These are phyloP conservation scores for Anser cygnoides DNA, from an alignment of 2,113 vertebrate genomes.

Conservation along the genomic window DNA sequence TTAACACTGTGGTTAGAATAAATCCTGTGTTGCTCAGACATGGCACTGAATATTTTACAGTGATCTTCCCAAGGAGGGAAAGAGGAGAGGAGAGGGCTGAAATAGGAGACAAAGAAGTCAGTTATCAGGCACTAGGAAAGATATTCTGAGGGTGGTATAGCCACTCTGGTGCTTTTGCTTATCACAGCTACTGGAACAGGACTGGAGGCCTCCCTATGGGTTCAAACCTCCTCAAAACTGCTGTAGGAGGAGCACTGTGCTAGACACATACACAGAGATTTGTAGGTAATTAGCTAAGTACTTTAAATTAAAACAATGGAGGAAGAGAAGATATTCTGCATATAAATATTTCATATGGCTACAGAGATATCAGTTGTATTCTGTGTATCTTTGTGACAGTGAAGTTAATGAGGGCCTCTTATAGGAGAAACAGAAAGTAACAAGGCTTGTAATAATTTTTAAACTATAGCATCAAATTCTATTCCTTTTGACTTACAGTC, in stretches of 20 bases:
- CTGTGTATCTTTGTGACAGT: neutral
- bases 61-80: neutral
- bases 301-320: neutral
- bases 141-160: neutral
- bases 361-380: neutral
- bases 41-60: neutral
- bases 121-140: neutral
- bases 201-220: neutral
- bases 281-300: neutral
- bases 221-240: neutral
- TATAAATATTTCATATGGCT: neutral
- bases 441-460: constrained; percentile 23
- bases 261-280: neutral
- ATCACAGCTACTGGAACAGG: neutral
- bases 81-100: neutral
- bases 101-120: neutral
- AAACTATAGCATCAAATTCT: neutral
- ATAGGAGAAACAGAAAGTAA: neutral
- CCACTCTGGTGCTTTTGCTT: neutral
- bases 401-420: neutral
- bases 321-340: neutral
- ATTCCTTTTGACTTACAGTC: neutral
- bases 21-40: neutral
- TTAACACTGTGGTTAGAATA: neutral
- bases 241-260: neutral